phyloP scores from a whole-genome alignment of 1,140 invertebrate species.

The Zophobas atratus region DNA sequence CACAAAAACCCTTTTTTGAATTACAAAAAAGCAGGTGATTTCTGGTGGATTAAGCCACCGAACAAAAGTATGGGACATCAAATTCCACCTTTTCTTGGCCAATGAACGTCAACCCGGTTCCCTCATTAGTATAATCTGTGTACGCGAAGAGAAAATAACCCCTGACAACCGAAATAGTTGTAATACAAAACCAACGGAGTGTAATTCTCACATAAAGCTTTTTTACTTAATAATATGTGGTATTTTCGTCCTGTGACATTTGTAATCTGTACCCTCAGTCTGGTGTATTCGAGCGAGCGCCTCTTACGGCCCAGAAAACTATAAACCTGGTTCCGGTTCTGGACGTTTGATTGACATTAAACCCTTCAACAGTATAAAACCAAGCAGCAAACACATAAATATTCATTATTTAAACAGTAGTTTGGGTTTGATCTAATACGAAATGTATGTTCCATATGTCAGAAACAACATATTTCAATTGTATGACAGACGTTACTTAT shows the following conservation, averaged over 20 bases:
- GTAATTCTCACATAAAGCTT: slow-evolving; percentile 47
- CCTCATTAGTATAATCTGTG: slow-evolving; percentile 32
- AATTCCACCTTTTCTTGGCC: slow-evolving; percentile 28
- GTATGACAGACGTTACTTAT: slow-evolving; percentile 53
- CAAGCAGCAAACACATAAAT: slow-evolving; percentile 53
- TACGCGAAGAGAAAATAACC: slow-evolving; percentile 45
- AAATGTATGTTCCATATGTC: slow-evolving; percentile 56
- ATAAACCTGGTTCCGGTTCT: slow-evolving; percentile 47
- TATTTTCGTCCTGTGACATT: slow-evolving; percentile 53
- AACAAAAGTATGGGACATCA: neutral
- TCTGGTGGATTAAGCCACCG: neutral
- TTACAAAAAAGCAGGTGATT: slow-evolving; percentile 7
- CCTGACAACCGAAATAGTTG: slow-evolving; percentile 52
- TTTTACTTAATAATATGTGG: slow-evolving; percentile 48
- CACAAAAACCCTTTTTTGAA: neutral
- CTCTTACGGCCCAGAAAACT: slow-evolving; percentile 38
- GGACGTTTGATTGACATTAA: slow-evolving; percentile 57
- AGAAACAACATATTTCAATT: slow-evolving; percentile 54
- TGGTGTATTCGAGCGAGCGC: slow-evolving; percentile 45
- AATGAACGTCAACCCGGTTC: slow-evolving; percentile 28
- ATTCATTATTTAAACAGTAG: slow-evolving; percentile 57
- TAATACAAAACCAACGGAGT: slow-evolving; percentile 54
- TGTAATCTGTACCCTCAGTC: slow-evolving; percentile 48
- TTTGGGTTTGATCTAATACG: slow-evolving; percentile 48
- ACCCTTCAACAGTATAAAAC: slow-evolving; percentile 45